Conservation (phyloP, 1,140 invertebrate genomes). For the Littorina saxatilis region DNA sequence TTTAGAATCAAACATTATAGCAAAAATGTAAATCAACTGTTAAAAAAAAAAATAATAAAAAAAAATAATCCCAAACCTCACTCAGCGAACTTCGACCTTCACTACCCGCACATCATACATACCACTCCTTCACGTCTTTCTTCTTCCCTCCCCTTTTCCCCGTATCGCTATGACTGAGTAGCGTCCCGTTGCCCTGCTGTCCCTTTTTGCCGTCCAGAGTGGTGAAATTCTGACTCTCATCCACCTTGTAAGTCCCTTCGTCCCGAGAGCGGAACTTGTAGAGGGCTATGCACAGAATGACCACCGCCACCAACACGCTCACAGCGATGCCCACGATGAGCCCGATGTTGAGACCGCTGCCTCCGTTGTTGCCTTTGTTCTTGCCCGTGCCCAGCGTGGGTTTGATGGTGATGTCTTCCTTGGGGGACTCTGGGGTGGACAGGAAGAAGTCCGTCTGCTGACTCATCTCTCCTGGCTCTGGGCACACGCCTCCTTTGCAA, state of each 20-base stretch:
- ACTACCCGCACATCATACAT: constrained; percentile 81
- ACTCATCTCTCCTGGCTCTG: not conserved
- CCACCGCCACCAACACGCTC: constrained; percentile 92
- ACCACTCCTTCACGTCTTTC: constrained; percentile 96
- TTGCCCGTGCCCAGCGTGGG: constrained; percentile 35
- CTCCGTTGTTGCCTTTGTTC: not conserved
- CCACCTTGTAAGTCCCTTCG: constrained; percentile 92
- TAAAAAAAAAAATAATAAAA: constrained; percentile 7
- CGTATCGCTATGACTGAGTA: constrained; percentile 76
- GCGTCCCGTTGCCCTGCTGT: constrained; percentile 69
- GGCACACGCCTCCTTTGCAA: constrained; percentile 15
- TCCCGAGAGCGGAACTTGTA: constrained; percentile 92
- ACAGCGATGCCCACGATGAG: constrained; percentile 93
- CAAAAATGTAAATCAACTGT: too few species aligned
- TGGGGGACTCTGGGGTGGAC: constrained; percentile 26
- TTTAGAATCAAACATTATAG: not conserved
- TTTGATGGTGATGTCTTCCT: constrained; percentile 15
- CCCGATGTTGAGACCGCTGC: constrained; percentile 58
- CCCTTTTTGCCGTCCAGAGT: constrained; percentile 66
- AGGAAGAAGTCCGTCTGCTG: constrained; percentile 25
- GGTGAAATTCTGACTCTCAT: constrained; percentile 82
- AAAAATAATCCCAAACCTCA: not conserved
- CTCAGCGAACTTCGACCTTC: too few species aligned
- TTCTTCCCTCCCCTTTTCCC: constrained; percentile 80
- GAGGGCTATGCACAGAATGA: constrained; percentile 92